Evolutionary conservation across 2,888 invertebrate genomes (phyloP).

Genomic region (Calliscelio sp.): DNA sequence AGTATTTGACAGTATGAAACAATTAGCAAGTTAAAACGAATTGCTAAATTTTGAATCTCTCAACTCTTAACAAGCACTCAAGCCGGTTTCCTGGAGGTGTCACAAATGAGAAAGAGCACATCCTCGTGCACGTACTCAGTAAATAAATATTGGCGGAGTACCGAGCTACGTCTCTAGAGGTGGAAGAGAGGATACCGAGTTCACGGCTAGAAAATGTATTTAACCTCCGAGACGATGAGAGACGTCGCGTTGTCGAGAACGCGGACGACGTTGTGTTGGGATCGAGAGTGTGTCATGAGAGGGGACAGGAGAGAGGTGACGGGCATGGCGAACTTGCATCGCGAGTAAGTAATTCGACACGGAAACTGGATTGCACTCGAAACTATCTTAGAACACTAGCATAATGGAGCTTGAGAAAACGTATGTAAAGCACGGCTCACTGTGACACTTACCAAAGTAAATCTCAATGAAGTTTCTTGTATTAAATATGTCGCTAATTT

Average conservation of each 20-base stretch:
- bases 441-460: slow-evolving; percentile 37
- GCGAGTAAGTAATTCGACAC: slow-evolving; percentile 79
- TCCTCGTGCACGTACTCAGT: slow-evolving; percentile 55
- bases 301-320: slow-evolving; percentile 6
- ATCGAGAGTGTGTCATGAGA: slow-evolving; percentile 42
- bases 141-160: slow-evolving; percentile 69
- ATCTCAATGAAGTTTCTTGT: slow-evolving; percentile 32
- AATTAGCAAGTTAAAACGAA: slow-evolving; percentile 80
- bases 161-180: slow-evolving; percentile 48
- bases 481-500: slow-evolving; percentile 44
- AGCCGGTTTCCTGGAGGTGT: slow-evolving; percentile 52
- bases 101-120: slow-evolving; percentile 58
- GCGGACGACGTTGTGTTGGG: slow-evolving; percentile 43
- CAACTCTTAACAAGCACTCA: slow-evolving; percentile 71
- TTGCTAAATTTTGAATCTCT: slow-evolving; percentile 77
- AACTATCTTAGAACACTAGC: slow-evolving; percentile 58
- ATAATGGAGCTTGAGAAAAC: slow-evolving; percentile 59
- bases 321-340: slow-evolving; percentile 71
- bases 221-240: slow-evolving; percentile 54
- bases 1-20: slow-evolving; percentile 68
- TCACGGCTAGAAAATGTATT: slow-evolving; percentile 67
- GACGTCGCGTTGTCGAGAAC: slow-evolving; percentile 36
- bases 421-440: slow-evolving; percentile 50
- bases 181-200: slow-evolving; percentile 54
- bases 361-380: slow-evolving; percentile 78